Evolutionary conservation across 2,888 invertebrate genomes (phyloP).

Genomic region (Drosophila anomalata): DNA sequence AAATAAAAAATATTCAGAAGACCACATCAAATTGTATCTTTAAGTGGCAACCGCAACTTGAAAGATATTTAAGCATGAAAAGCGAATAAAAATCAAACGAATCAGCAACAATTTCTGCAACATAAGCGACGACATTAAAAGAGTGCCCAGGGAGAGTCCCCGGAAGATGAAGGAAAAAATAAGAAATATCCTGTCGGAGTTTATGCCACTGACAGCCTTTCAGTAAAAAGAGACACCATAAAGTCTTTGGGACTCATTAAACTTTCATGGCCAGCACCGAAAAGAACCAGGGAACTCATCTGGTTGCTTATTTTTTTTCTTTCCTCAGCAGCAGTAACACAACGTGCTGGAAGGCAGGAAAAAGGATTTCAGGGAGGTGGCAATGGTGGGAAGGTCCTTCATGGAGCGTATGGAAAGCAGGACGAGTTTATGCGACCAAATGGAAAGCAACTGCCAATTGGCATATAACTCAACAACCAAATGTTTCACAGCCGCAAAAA

Average conservation of each 20-base stretch:
- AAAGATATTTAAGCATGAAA: constrained; percentile 45
- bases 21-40: constrained; percentile 8
- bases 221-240: constrained; percentile 23
- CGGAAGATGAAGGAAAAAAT: constrained; percentile 1
- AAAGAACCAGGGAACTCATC: constrained; percentile 43
- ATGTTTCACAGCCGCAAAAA: constrained; percentile 24
- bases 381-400: constrained; percentile 11
- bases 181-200: constrained; percentile 19
- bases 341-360: constrained; percentile 6
- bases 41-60: constrained; percentile 21
- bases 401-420: constrained; percentile 46
- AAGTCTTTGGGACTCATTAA: constrained; percentile 54
- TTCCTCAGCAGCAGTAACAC: background rate
- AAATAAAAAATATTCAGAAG: background rate
- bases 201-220: constrained; percentile 28
- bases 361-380: constrained; percentile 21
- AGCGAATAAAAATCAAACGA: constrained; percentile 51
- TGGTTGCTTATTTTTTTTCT: constrained; percentile 37
- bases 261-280: constrained; percentile 60
- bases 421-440: constrained; percentile 60
- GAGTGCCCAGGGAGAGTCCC: constrained; percentile 17
- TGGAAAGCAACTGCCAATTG: constrained; percentile 66
- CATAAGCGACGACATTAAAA: constrained; percentile 66
- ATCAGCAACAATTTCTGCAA: constrained; percentile 64
- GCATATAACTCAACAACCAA: constrained; percentile 40